Evolutionary conservation across 2,113 vertebrate species (phyloP).

Genomic region (Crotalus viridis): DNA sequence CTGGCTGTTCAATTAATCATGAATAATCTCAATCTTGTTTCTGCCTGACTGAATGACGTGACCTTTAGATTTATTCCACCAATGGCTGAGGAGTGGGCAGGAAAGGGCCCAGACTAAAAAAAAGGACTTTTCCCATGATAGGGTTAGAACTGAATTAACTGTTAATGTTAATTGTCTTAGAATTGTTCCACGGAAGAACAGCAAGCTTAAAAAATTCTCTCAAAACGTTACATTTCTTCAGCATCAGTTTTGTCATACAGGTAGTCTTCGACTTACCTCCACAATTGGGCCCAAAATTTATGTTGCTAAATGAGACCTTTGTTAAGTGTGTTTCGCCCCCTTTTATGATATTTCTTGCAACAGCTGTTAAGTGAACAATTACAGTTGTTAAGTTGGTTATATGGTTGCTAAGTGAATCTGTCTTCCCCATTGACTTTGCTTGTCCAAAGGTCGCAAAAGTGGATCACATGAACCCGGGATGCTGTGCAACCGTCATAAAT

Average conservation of each 20-base stretch:
- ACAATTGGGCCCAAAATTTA: not conserved
- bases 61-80: not conserved
- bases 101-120: not conserved
- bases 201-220: not conserved
- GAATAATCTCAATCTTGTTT: constrained; percentile 13
- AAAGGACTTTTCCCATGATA: constrained; percentile 3
- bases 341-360: not conserved
- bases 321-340: not conserved
- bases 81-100: not conserved
- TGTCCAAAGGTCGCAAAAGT: not conserved
- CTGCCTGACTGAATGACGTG: not conserved
- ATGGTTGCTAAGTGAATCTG: not conserved
- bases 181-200: not conserved
- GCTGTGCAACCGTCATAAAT: not conserved
- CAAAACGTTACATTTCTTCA: not conserved
- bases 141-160: constrained; percentile 2
- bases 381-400: not conserved
- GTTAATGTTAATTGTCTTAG: not conserved
- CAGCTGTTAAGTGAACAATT: not conserved
- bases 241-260: not conserved
- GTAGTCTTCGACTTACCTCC: not conserved
- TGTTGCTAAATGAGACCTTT: not conserved
- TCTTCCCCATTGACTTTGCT: not conserved
- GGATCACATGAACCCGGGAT: not conserved
- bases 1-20: constrained; percentile 13